Evolutionary conservation across 1,140 invertebrate species (phyloP).

Genomic region (Papilio polyxenes): DNA sequence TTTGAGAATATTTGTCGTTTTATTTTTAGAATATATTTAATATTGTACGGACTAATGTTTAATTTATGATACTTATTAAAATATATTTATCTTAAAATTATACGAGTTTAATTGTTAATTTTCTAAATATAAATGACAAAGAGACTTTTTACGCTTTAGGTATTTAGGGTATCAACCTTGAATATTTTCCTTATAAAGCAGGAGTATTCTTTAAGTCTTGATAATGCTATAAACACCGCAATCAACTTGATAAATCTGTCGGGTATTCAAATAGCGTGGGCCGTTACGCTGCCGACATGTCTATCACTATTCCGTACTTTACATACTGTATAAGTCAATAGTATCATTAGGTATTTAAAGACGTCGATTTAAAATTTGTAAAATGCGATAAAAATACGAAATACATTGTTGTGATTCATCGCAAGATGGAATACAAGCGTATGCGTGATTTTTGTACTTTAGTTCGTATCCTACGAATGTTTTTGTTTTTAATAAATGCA

Average conservation of each 20-base stretch:
- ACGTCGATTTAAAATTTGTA: constrained; percentile 11
- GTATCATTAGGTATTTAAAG: constrained; percentile 15
- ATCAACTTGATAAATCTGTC: not conserved
- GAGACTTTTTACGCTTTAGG: not conserved
- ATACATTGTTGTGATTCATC: not conserved
- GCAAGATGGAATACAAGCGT: constrained; percentile 39
- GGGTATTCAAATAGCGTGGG: constrained; percentile 25
- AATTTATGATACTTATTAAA: not conserved
- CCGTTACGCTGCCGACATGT: constrained; percentile 11
- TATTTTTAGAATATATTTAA: constrained; percentile 30
- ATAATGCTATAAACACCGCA: not conserved
- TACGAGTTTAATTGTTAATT: too few species aligned
- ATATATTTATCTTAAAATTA: too few species aligned
- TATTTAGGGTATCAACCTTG: too few species aligned
- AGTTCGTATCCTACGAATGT: constrained; percentile 64
- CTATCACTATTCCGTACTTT: constrained; percentile 38
- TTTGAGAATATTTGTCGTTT: constrained; percentile 48
- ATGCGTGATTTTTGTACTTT: constrained; percentile 62
- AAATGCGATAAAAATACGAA: constrained; percentile 25
- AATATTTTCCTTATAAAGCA: too few species aligned
- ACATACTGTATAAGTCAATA: constrained; percentile 27
- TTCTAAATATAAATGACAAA: too few species aligned
- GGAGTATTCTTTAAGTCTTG: not conserved
- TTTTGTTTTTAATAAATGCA: constrained; percentile 58
- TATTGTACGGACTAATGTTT: not conserved